Conservation (phyloP, 1,140 invertebrate species). For the Drosophila persimilis region DNA sequence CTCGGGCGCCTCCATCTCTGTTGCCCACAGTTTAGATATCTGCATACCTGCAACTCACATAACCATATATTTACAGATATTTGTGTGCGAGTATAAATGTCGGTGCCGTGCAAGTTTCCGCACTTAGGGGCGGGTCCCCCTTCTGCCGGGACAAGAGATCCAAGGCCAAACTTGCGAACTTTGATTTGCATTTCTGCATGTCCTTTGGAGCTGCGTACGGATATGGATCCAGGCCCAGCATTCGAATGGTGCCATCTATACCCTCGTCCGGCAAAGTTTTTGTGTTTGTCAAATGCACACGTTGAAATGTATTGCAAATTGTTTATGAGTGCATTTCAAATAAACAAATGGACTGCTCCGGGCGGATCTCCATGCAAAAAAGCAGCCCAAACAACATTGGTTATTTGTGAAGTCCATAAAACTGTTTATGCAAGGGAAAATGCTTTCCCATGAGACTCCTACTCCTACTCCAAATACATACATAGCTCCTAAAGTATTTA, state of each 20-base stretch:
- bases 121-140: slow-evolving; percentile 2
- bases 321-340: slow-evolving; percentile 29
- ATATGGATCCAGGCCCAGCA: neutral
- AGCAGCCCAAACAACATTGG: neutral
- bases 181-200: slow-evolving; percentile 44
- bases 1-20: slow-evolving; percentile 2
- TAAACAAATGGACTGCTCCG: slow-evolving; percentile 6
- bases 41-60: slow-evolving; percentile 42
- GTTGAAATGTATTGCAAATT: slow-evolving; percentile 18
- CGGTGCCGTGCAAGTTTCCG: slow-evolving; percentile 29
- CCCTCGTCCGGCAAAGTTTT: slow-evolving; percentile 7
- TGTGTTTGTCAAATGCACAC: slow-evolving; percentile 14
- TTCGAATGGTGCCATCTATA: neutral
- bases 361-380: slow-evolving; percentile 1
- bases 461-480: no score
- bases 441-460: no score
- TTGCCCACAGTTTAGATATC: slow-evolving; percentile 34
- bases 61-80: slow-evolving; percentile 12
- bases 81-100: slow-evolving; percentile 12
- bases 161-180: slow-evolving; percentile 34
- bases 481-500: no score
- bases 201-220: slow-evolving; percentile 1
- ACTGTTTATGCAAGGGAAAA: neutral
- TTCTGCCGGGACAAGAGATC: neutral
- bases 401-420: neutral